Conservation (phyloP, 1,140 invertebrate species). For the Ips nitidus region DNA sequence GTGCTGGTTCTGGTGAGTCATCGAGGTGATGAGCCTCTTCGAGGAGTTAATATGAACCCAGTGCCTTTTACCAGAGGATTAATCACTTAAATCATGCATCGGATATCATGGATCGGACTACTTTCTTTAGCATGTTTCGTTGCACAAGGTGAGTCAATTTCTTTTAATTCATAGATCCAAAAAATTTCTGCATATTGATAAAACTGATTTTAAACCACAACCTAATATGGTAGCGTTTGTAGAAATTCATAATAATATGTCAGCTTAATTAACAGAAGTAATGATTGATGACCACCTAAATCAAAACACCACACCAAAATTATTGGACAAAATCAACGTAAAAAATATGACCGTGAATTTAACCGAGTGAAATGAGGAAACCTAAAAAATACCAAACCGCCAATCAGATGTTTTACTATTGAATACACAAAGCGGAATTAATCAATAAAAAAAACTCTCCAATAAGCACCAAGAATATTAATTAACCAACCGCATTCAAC, state of each 20-base stretch:
- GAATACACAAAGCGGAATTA: too few species aligned
- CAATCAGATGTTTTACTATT: too few species aligned
- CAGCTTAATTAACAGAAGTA: too few species aligned
- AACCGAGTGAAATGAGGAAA: too few species aligned
- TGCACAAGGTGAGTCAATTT: conserved; percentile 15
- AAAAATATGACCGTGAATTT: too few species aligned
- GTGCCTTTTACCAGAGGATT: conserved; percentile 8
- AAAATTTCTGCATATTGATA: not conserved
- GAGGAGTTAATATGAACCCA: not conserved
- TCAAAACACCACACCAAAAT: too few species aligned
- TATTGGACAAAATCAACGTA: too few species aligned
- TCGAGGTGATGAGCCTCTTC: not conserved
- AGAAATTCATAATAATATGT: conserved; percentile 1
- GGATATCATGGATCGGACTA: conserved; percentile 25
- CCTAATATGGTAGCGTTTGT: not conserved
- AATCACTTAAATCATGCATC: conserved; percentile 7
- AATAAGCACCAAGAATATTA: too few species aligned
- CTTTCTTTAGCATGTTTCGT: conserved; percentile 22
- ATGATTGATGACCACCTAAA: too few species aligned
- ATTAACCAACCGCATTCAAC: too few species aligned
- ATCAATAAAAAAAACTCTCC: too few species aligned
- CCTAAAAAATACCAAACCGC: too few species aligned
- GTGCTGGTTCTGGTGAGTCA: not conserved
- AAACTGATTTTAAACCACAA: not conserved
- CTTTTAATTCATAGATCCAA: conserved; percentile 4